These are phyloP conservation scores for Patella caerulea DNA, from an alignment of 2,888 invertebrate genomes.

Conservation along the genomic window DNA sequence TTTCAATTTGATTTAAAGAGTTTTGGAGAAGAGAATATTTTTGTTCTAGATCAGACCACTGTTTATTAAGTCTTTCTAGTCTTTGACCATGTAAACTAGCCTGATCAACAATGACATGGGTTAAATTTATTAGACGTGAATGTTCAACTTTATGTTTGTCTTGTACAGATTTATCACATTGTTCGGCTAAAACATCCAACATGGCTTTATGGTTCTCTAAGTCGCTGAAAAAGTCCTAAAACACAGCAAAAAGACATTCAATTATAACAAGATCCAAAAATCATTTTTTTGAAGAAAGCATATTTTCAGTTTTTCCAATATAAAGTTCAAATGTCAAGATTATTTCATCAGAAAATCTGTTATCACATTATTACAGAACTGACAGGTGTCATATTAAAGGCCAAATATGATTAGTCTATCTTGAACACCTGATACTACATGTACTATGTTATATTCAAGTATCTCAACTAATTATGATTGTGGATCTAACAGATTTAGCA, in stretches of 20 bases:
- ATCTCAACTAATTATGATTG: not conserved
- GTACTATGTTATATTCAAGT: not conserved
- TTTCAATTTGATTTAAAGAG: slow-evolving; percentile 44
- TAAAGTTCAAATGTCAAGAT: too few relatives aligned
- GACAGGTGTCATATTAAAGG: not conserved
- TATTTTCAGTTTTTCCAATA: too few relatives aligned
- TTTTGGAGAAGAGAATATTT: slow-evolving; percentile 49
- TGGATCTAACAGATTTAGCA: too few relatives aligned
- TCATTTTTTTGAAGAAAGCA: too few relatives aligned
- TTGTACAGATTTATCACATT: slow-evolving; percentile 57
- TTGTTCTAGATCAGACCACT: slow-evolving; percentile 62
- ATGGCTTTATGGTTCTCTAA: slow-evolving; percentile 67
- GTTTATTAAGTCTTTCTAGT: slow-evolving; percentile 57
- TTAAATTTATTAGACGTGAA: slow-evolving; percentile 49
- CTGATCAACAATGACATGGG: slow-evolving; percentile 62
- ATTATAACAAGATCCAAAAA: too few relatives aligned
- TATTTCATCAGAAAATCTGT: too few relatives aligned
- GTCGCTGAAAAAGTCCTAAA: slow-evolving; percentile 68
- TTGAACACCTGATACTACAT: too few relatives aligned
- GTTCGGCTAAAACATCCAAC: slow-evolving; percentile 61
- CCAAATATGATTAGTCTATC: not conserved
- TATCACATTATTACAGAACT: too few relatives aligned
- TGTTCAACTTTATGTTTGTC: slow-evolving; percentile 54
- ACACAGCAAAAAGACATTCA: slow-evolving; percentile 3
- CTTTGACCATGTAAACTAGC: slow-evolving; percentile 63